Evolutionary conservation across 2,113 vertebrate genomes (phyloP).

Genomic region (Colaptes auratus): DNA sequence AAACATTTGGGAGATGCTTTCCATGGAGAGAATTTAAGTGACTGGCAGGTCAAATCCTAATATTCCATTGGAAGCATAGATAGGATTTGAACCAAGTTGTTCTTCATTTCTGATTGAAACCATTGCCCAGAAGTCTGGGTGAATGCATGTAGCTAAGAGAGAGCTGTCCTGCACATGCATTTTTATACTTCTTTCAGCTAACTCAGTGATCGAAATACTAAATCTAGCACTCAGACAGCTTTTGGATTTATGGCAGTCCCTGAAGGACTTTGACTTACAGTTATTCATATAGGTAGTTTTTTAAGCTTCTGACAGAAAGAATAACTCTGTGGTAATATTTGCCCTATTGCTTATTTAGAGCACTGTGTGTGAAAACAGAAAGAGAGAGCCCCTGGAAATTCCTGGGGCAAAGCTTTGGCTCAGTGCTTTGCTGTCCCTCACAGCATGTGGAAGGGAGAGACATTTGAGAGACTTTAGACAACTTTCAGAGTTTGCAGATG

Average conservation of each 20-base stretch:
- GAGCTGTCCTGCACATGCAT: neutral
- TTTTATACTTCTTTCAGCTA: constrained; percentile 23
- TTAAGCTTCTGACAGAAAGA: constrained; percentile 47
- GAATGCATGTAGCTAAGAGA: neutral
- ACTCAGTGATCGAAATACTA: constrained; percentile 3
- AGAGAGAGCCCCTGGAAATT: neutral
- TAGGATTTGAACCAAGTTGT: neutral
- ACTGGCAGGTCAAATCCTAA: neutral
- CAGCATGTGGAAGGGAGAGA: neutral
- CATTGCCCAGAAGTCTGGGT: neutral
- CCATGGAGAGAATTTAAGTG: neutral
- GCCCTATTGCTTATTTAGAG: constrained; percentile 21
- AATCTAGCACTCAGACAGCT: constrained; percentile 13
- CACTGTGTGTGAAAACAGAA: neutral
- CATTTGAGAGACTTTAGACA: neutral
- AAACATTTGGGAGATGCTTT: neutral
- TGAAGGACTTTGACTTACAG: constrained; percentile 37
- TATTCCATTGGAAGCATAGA: neutral
- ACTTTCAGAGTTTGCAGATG: neutral
- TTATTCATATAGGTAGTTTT: constrained; percentile 42
- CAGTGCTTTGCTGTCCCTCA: neutral
- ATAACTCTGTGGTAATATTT: constrained; percentile 21
- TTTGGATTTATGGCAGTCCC: constrained; percentile 42
- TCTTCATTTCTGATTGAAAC: neutral
- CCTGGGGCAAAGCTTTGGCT: neutral